A percentile compares a stretch with the other conserved stretches of the same genome.
These are phyloP conservation scores for Xestia ashworthii DNA, from an alignment of 2,888 invertebrate species.

Conservation along the genomic window DNA sequence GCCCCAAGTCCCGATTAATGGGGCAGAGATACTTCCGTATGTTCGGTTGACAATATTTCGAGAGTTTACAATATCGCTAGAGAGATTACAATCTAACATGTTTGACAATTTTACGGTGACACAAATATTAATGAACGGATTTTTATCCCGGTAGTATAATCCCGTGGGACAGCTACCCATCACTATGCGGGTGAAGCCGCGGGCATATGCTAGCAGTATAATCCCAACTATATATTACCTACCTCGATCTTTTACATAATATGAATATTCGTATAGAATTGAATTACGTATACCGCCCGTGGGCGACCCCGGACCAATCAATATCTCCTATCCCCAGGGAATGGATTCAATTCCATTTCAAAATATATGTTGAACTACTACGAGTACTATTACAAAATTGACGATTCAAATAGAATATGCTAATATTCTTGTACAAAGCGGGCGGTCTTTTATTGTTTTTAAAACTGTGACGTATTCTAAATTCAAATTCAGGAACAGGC, in stretches of 20 bases:
- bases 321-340: constrained; percentile 28
- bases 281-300: constrained; percentile 37
- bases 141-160: no score
- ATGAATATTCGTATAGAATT: constrained; percentile 36
- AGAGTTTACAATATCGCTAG: no score
- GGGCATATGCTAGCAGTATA: not conserved
- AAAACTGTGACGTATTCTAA: not conserved
- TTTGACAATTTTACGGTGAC: no score
- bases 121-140: no score
- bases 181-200: not conserved
- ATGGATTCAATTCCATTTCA: constrained; percentile 39
- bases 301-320: constrained; percentile 33
- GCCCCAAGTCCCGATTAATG: no score
- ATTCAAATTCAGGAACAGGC: no score
- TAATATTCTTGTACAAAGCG: not conserved
- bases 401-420: constrained; percentile 32
- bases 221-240: not conserved
- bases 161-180: not conserved
- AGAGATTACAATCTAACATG: no score
- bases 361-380: constrained; percentile 41
- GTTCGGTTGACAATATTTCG: no score
- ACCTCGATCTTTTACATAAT: not conserved
- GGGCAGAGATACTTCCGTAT: no score
- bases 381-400: constrained; percentile 8
- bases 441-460: not conserved